A percentile compares a stretch with the other conserved stretches of the same genome.
Evolutionary conservation across 2,113 vertebrate species (phyloP).

Genomic region (Arizona elegans): DNA sequence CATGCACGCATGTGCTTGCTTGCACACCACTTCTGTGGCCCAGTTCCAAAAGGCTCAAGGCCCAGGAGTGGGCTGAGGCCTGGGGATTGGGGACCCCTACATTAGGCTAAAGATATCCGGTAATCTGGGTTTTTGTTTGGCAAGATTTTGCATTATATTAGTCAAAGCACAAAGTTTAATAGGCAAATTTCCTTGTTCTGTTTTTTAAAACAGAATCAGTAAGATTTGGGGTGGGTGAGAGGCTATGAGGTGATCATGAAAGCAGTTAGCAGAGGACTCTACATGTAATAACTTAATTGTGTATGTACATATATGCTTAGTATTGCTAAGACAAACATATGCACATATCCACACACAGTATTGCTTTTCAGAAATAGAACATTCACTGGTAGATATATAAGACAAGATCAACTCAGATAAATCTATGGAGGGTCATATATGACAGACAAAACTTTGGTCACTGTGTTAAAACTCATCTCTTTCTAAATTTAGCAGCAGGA

Average conservation of each 20-base stretch:
- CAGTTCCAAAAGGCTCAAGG: background rate
- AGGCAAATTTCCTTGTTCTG: background rate
- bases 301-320: background rate
- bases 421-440: background rate
- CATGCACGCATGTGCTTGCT: background rate
- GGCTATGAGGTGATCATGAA: background rate
- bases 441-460: background rate
- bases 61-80: background rate
- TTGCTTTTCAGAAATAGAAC: slow-evolving; percentile 4
- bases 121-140: background rate
- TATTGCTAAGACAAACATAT: background rate
- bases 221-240: background rate
- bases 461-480: background rate
- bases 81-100: background rate
- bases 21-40: background rate
- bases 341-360: background rate
- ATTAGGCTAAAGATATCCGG: background rate
- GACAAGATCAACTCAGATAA: slow-evolving; percentile 3
- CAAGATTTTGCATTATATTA: background rate
- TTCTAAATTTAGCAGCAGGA: background rate
- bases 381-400: background rate
- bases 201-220: background rate
- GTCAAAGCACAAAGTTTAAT: background rate
- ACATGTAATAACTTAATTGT: slow-evolving; percentile 23
- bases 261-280: background rate